Base-by-base conservation (phyloP, 2,888 invertebrate species). In the Phoenoteleia sp. region DNA sequence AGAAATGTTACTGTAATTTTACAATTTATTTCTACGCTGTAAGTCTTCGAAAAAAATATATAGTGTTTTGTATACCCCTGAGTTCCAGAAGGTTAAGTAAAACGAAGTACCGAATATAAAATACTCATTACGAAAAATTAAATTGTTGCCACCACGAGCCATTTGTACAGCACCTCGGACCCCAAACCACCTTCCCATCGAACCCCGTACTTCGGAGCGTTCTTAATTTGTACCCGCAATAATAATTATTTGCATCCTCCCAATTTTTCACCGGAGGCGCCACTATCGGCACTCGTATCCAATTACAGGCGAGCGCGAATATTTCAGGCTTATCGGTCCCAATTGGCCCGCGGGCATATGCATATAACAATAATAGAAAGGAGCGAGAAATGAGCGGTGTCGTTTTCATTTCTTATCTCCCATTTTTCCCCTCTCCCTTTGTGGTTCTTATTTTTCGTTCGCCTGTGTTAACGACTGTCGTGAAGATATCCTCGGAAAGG, bases 191-290 rank as follows among this genome's bases (percentile, higher is more conserved):
- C n/a, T n/a, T n/a, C n/a, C n/a, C n/a, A n/a, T n/a, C n/a, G n/a
- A n/a, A n/a, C n/a, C n/a, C n/a, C n/a, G n/a, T n/a, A n/a, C n/a
- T n/a, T n/a, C n/a, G n/a, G n/a, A n/a, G n/a, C 47, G 52, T 23
- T 64, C 79, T 80, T 80, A 80, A 80, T 80, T 80, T 80, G 80
- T 72, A 64, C 54, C 39, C 19, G 80, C 56, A 80, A 80, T 80
- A 80, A 80, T 72, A 72, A 72, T 80, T 72, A 80, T 80, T 80
- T 72, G 60, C 64, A 36, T 80, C 33, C 42, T 42, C 47, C 11
- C 56, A 81, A 81, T 81, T 81, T 81, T 81, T 81, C 81, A 81
- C 67, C 67, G 60, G 45, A 69, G 74, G 81, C 81, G 81, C 81
- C 81, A 75, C 75, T 81, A 81, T 81, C 81, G 60, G 62, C 54